phyloP scores from a whole-genome alignment of 1,140 invertebrate species.

The Leptoteleia sp. region DNA sequence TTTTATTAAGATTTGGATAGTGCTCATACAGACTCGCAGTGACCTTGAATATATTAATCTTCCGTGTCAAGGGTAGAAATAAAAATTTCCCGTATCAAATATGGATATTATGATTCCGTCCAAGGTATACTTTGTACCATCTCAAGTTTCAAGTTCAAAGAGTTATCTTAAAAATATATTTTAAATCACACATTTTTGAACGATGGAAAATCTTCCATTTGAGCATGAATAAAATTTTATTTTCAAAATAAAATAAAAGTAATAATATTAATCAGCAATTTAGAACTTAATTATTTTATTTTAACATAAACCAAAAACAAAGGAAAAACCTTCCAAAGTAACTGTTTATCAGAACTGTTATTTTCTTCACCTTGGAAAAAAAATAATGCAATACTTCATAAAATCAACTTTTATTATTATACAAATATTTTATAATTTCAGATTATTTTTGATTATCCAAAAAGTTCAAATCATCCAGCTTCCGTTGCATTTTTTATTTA shows the following conservation, averaged over 20 bases:
- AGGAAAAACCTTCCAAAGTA: constrained; percentile 33
- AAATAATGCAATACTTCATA: neutral
- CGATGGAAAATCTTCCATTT: too few relatives aligned
- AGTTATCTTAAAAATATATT: constrained; percentile 45
- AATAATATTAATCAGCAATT: constrained; percentile 17
- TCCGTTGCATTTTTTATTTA: constrained; percentile 83
- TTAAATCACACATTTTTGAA: constrained; percentile 31
- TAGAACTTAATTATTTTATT: constrained; percentile 10
- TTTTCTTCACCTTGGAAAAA: too few relatives aligned
- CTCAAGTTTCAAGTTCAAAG: constrained; percentile 56
- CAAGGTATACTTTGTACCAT: constrained; percentile 43
- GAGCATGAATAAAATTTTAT: constrained; percentile 28
- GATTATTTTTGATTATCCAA: constrained; percentile 79
- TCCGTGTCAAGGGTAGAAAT: constrained; percentile 57
- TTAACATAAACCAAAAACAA: constrained; percentile 36
- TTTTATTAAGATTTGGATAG: too few relatives aligned
- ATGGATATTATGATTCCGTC: constrained; percentile 60
- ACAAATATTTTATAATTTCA: constrained; percentile 72
- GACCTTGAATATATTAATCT: constrained; percentile 56
- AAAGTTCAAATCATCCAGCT: constrained; percentile 83
- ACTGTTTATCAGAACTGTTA: constrained; percentile 13
- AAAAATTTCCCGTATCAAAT: constrained; percentile 63
- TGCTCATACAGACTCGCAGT: too few relatives aligned
- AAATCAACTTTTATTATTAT: constrained; percentile 37
- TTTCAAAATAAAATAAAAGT: too few relatives aligned